Base-by-base conservation (phyloP, 2,888 invertebrate genomes). In the Oscheius sp. region DNA sequence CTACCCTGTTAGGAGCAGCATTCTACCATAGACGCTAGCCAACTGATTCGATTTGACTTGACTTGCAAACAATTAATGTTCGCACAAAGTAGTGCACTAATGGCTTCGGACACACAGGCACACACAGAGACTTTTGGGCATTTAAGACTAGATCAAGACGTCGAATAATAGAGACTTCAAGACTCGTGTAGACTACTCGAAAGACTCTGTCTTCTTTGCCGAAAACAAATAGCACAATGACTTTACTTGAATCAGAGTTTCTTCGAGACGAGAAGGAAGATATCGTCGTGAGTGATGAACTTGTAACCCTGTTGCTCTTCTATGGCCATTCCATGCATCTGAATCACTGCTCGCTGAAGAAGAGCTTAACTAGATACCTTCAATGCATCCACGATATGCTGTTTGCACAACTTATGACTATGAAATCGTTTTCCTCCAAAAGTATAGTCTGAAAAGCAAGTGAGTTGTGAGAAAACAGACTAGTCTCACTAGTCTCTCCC, bases 281-380 rank as follows among this genome's bases (percentile, higher is more conserved):
- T 86, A n/a, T 87, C 88, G 42, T 86, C 86, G 62, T 81, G 83
- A 35, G 77, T 80, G 50, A 88, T 88, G 57, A 87, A 81, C 59
- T 86, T 84, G 80, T 84, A 88, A 29, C 82, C 82, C 51, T 81
- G 74, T 9, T 81, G 79, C 4, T 83, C 78, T 21, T 81, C 78
- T 10, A 81, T 80, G 50, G 79, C 75, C 84, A 87, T 85, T 29
- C 80, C 80, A 70, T 85, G 86, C 53, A 83, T 80, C 86, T 85
- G 71, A 73, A 80, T 79, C 50, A 11, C 13, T 57, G 70, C 35
- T 48, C 13, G 7, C 29, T 35, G 7, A 13, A 29, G 21, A 63
- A 10, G 29, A 73, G 13, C n/a, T 63, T 5, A 5, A 13, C 47
- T 32, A 32, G 47, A 13, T 32, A 85, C 86, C 82, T 83, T 78